Evolutionary conservation across 2,113 vertebrate genomes (phyloP).

Genomic region (Callopanchax toddi): DNA sequence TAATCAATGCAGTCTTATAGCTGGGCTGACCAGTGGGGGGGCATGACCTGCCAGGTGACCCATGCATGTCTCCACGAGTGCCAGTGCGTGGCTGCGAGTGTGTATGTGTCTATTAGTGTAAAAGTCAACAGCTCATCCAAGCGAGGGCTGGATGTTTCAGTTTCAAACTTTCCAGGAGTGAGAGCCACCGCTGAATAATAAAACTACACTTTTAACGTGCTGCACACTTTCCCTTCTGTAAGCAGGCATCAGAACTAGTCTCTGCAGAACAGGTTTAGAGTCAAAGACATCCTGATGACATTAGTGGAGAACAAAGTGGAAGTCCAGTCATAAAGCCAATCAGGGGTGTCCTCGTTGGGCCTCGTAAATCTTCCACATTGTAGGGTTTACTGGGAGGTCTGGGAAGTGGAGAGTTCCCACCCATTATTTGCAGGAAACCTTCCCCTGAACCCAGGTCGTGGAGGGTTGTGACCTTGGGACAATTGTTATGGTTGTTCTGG

Average conservation of each 20-base stretch:
- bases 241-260: background rate
- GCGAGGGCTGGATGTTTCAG: conserved; percentile 48
- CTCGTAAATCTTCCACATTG: conserved; percentile 78
- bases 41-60: conserved; percentile 78
- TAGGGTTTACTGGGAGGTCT: conserved; percentile 79
- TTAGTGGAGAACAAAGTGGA: conserved; percentile 69
- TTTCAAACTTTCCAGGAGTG: conserved; percentile 53
- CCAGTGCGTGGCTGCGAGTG: conserved; percentile 57
- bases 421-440: conserved; percentile 80
- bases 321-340: conserved; percentile 83
- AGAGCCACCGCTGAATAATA: conserved; percentile 13
- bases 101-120: conserved; percentile 61
- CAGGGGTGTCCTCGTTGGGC: conserved; percentile 66
- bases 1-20: conserved; percentile 76
- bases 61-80: conserved; percentile 68
- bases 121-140: conserved; percentile 68
- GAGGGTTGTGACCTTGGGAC: conserved; percentile 75
- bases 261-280: conserved; percentile 56
- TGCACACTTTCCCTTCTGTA: background rate
- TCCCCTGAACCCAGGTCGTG: conserved; percentile 70
- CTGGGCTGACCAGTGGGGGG: conserved; percentile 69
- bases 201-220: conserved; percentile 2
- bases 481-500: conserved; percentile 70
- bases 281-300: conserved; percentile 59
- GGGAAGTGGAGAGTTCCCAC: conserved; percentile 83